phyloP scores from a whole-genome alignment of 2,888 invertebrate species.

The Macaria notata region DNA sequence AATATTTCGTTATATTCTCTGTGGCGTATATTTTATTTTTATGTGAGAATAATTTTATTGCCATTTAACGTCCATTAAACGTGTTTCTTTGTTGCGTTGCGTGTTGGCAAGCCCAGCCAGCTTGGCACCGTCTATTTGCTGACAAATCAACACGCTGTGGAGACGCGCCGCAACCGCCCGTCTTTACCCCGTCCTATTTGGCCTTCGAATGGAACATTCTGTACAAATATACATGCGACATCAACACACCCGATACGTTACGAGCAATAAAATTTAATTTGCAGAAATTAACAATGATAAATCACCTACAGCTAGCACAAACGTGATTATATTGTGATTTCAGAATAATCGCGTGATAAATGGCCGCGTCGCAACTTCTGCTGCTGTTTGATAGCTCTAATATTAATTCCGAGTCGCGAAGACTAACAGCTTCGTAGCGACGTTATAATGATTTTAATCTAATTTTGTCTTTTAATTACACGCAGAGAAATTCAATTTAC shows the following conservation, averaged over 20 bases:
- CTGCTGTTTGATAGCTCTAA: constrained; percentile 52
- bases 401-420: constrained; percentile 46
- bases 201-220: not conserved
- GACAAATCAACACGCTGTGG: constrained; percentile 35
- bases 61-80: constrained; percentile 28
- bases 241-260: constrained; percentile 41
- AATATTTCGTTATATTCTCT: constrained; percentile 5
- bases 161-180: constrained; percentile 18
- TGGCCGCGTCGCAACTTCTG: constrained; percentile 52
- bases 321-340: constrained; percentile 73
- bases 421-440: constrained; percentile 46
- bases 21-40: constrained; percentile 17
- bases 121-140: constrained; percentile 36
- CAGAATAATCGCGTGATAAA: constrained; percentile 69
- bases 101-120: constrained; percentile 33
- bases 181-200: constrained; percentile 25
- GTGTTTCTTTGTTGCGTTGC: constrained; percentile 24
- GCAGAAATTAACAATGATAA: constrained; percentile 64
- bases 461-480: constrained; percentile 38
- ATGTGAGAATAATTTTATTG: constrained; percentile 26
- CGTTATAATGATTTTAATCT: constrained; percentile 39
- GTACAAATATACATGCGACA: constrained; percentile 39
- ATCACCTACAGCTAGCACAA: constrained; percentile 57
- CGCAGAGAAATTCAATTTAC: constrained; percentile 30
- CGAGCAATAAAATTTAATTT: constrained; percentile 69